Base-by-base conservation (phyloP, 1,140 invertebrate genomes). In the Ceratoteleas bidentatus region DNA sequence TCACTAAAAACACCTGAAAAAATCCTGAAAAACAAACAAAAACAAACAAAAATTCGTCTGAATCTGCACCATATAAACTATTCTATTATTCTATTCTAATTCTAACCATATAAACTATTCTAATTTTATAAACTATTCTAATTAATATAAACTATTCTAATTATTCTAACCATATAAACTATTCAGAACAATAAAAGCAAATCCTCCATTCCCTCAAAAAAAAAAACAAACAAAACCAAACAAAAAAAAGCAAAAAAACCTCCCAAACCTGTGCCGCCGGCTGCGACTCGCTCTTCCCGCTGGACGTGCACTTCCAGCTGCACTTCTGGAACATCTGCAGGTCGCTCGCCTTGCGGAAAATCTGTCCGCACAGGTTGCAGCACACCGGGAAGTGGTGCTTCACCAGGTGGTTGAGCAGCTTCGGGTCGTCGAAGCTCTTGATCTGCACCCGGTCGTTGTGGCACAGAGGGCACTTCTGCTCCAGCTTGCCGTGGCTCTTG, bases 311-410 rank as follows among this genome's bases (percentile, higher is more conserved):
- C n/a, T 64, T 61, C 84, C 78, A 82, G 10, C 10, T 64, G 43
- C 82, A 84, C 47, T 82, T 80, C 33, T 75, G 11, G 16, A 74
- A 77, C 14, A 13, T 60, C 36, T 58, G 15, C 6, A 87, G 58
- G 34, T 85, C 86, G 36, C 50, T 52, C 7, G 76, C 65, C 0
- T 49, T 62, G 0, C 14, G 36, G 16, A 77, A 86, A 10, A 75
- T 45, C 6, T 83, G 69, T 15, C 85, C 84, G 32, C 85, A 87
- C 0, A 85, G 66, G n/a, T 84, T 83, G 45, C 86, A 87, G n/a
- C 52, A 65, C 9, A 86, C 49, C 0, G 86, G 86, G 34, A 87
- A 81, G 66, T 87, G 86, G 43, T 83, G 65, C 11, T 85, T 60
- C 7, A 83, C 65, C 8, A 87, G 50, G 61, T 86, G 86, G 6